phyloP scores from a whole-genome alignment of 2,797 vertebrate genomes.

The Xerus rutilus region DNA sequence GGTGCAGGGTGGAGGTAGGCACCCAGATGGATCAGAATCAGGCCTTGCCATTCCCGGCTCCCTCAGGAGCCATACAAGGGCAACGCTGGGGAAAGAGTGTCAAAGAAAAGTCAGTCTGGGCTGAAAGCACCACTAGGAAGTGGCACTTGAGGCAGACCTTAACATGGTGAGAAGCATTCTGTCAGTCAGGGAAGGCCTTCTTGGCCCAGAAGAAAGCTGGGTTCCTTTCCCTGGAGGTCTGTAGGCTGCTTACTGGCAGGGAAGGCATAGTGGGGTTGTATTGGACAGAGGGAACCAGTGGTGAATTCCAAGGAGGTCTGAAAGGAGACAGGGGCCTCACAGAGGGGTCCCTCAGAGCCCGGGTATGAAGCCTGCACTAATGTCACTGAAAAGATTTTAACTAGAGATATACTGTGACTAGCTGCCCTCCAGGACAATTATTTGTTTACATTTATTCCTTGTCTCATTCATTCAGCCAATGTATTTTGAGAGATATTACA shows the following conservation, averaged over 20 bases:
- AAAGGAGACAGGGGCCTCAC: neutral
- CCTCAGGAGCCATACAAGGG: constrained; percentile 21
- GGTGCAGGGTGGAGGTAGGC: constrained; percentile 7
- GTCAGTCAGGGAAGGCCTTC: neutral
- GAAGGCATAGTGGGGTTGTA: neutral
- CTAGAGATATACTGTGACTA: neutral
- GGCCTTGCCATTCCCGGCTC: neutral
- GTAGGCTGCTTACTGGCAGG: neutral
- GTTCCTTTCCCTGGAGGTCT: constrained; percentile 25
- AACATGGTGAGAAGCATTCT: constrained; percentile 18
- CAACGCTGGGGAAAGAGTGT: neutral
- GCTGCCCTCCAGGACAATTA: constrained; percentile 51
- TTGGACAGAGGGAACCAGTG: neutral
- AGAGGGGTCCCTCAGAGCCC: neutral
- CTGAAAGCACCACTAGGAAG: constrained; percentile 9
- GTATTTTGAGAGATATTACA: constrained; percentile 7
- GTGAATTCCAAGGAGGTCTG: neutral
- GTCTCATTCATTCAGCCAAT: constrained; percentile 16
- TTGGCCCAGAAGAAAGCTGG: constrained; percentile 24
- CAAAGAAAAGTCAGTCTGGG: neutral
- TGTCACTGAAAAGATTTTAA: neutral
- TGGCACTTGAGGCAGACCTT: constrained; percentile 16
- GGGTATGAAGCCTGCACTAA: neutral
- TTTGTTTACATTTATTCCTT: constrained; percentile 11
- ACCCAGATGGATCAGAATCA: neutral